phyloP scores from a whole-genome alignment of 2,113 vertebrate genomes.

The Murina feae region DNA sequence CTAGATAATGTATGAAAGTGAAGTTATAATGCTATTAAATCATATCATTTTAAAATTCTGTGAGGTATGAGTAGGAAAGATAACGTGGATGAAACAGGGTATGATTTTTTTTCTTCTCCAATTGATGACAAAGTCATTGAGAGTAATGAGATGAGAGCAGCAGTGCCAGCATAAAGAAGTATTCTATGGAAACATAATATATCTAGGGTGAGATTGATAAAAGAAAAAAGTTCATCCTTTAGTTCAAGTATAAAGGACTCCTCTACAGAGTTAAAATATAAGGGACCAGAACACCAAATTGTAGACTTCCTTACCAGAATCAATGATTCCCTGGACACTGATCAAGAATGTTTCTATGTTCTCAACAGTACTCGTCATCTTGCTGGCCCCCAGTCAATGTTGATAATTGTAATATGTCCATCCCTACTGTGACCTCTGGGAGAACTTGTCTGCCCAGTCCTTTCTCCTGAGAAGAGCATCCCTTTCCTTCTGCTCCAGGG shows the following conservation, averaged over 20 bases:
- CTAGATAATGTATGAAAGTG: not conserved
- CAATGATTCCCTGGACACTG: constrained; percentile 42
- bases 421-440: constrained; percentile 56
- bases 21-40: not conserved
- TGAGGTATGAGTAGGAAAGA: not conserved
- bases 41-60: not conserved
- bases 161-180: not conserved
- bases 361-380: constrained; percentile 48
- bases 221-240: not conserved
- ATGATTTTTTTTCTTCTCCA: not conserved
- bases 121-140: not conserved
- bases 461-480: constrained; percentile 53
- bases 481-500: constrained; percentile 23
- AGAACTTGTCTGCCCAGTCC: constrained; percentile 43
- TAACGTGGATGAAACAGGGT: not conserved
- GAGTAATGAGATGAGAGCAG: not conserved
- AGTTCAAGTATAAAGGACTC: constrained; percentile 5
- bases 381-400: constrained; percentile 52
- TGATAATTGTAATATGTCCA: constrained; percentile 64
- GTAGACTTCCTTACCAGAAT: constrained; percentile 36
- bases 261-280: not conserved
- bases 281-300: constrained; percentile 5
- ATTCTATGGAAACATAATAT: not conserved
- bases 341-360: constrained; percentile 40
- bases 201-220: not conserved